Conservation (phyloP, 92 coral and sea anemone genomes). For the Porites evermanni region DNA sequence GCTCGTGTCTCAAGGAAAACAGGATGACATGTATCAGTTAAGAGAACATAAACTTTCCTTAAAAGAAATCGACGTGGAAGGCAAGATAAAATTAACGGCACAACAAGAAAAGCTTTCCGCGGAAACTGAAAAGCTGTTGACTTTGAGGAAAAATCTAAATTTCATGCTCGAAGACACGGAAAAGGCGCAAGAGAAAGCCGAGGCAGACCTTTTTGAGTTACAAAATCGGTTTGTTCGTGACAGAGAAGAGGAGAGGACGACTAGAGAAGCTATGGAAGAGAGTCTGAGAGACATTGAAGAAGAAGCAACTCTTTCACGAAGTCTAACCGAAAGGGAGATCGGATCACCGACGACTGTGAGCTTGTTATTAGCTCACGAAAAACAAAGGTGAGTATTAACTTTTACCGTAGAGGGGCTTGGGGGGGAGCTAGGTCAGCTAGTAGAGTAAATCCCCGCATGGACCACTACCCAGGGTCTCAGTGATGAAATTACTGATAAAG, state of each 20-base stretch:
- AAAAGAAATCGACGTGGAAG: constrained; percentile 87
- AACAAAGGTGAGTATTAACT: constrained; percentile 56
- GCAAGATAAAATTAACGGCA: constrained; percentile 77
- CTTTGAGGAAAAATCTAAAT: constrained; percentile 60
- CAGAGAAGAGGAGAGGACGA: constrained; percentile 78
- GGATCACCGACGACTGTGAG: constrained; percentile 48
- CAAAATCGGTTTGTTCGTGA: constrained; percentile 78
- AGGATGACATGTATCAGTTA: constrained; percentile 66
- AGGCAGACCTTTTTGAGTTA: constrained; percentile 84
- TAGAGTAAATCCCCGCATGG: too few relatives aligned
- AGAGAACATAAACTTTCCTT: constrained; percentile 77
- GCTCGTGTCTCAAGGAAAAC: constrained; percentile 68
- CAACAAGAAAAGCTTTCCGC: constrained; percentile 69
- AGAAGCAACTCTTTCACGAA: constrained; percentile 84
- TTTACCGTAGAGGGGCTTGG: not conserved
- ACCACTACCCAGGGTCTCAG: too few relatives aligned
- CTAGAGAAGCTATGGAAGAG: constrained; percentile 85
- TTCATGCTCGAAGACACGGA: constrained; percentile 79
- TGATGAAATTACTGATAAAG: not conserved
- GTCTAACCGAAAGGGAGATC: constrained; percentile 78
- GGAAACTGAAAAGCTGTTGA: constrained; percentile 63
- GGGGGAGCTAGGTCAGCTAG: not conserved
- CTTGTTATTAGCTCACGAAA: constrained; percentile 73
- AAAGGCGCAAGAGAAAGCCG: constrained; percentile 84
- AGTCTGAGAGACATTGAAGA: constrained; percentile 88